These are phyloP conservation scores for Drosophila pseudotakahashii DNA, from an alignment of 2,888 invertebrate genomes.

Conservation along the genomic window DNA sequence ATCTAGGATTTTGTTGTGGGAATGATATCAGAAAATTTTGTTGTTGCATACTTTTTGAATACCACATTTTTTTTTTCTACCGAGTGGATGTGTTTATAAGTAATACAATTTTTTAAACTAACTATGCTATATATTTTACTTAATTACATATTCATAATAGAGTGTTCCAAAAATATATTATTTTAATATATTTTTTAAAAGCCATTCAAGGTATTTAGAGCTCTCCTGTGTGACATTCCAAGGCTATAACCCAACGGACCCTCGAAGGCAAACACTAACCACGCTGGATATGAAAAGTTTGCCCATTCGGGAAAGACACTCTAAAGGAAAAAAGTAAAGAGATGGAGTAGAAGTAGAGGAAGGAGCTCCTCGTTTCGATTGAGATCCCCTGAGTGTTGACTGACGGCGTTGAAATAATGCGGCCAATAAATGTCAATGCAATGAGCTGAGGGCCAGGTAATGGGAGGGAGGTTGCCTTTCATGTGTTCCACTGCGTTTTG, in stretches of 20 bases:
- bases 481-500: constrained; percentile 67
- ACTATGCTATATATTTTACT: no score
- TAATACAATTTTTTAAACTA: no score
- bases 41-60: no score
- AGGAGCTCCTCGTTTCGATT: constrained; percentile 34
- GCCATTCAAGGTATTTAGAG: not conserved
- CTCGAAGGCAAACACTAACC: constrained; percentile 16
- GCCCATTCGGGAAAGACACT: constrained; percentile 42
- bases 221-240: not conserved
- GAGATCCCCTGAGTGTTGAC: constrained; percentile 70
- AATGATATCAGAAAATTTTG: no score
- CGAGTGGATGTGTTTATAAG: no score
- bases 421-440: constrained; percentile 76
- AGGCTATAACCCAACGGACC: constrained; percentile 9
- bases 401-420: constrained; percentile 75
- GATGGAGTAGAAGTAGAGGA: not conserved
- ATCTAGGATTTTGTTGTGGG: no score
- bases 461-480: constrained; percentile 50
- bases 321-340: constrained; percentile 5
- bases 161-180: no score
- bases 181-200: not conserved
- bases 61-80: no score
- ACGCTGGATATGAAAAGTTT: constrained; percentile 35
- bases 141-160: not conserved
- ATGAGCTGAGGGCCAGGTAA: constrained; percentile 23